phyloP scores from a whole-genome alignment of 2,113 vertebrate species.

The Microcebus tavaratra region DNA sequence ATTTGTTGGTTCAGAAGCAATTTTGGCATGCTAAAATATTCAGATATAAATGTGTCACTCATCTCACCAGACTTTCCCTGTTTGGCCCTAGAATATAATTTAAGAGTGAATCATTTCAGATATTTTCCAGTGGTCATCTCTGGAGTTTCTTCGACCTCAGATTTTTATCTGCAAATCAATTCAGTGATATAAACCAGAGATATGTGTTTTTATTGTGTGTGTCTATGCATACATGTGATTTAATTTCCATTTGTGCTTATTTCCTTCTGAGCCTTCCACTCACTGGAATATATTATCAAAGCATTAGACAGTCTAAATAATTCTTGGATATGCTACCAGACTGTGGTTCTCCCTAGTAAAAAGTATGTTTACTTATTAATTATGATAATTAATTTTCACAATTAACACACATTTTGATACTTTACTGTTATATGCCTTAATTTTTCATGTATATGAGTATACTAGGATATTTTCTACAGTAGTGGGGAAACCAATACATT shows the following conservation, averaged over 20 bases:
- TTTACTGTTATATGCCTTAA: not conserved
- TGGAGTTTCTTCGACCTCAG: not conserved
- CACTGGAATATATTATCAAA: slow-evolving; percentile 43
- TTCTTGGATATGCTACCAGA: slow-evolving; percentile 36
- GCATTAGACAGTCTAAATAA: slow-evolving; percentile 22
- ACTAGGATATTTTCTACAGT: not conserved
- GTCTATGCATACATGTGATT: not conserved
- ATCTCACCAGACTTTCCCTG: not conserved
- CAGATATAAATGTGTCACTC: not conserved
- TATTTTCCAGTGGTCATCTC: not conserved
- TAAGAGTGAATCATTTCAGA: not conserved
- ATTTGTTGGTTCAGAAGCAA: not conserved
- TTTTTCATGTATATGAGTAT: not conserved
- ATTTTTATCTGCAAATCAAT: slow-evolving; percentile 30
- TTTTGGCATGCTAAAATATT: not conserved
- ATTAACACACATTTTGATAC: not conserved
- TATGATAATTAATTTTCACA: not conserved
- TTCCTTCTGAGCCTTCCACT: not conserved
- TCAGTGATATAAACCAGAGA: not conserved
- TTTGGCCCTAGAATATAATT: not conserved
- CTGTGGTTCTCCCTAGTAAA: not conserved
- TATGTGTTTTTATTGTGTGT: not conserved
- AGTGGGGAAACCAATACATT: not conserved
- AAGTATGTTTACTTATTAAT: not conserved
- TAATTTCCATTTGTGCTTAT: not conserved